Evolutionary conservation across 1,140 invertebrate species (phyloP).

Genomic region (Lordiphosa collinella): DNA sequence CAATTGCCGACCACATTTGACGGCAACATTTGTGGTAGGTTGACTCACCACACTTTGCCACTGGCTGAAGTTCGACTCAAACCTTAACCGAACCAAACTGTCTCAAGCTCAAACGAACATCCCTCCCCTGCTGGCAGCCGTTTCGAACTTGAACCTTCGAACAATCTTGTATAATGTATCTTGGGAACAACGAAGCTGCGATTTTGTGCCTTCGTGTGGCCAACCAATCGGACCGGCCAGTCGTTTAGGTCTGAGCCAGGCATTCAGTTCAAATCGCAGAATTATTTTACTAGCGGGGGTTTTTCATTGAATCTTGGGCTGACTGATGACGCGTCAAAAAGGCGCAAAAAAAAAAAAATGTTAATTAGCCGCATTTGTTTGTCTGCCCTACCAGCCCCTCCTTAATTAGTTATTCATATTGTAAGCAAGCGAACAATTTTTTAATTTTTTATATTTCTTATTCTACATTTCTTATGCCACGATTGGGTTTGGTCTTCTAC

Average conservation of each 20-base stretch:
- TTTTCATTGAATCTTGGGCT: slow-evolving; percentile 12
- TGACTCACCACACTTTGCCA: slow-evolving; percentile 4
- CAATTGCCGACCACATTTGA: not conserved
- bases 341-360: slow-evolving; percentile 32
- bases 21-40: not conserved
- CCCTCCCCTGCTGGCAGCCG: no score
- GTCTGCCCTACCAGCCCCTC: slow-evolving; percentile 10
- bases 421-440: slow-evolving; percentile 21
- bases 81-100: not conserved
- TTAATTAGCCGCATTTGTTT: slow-evolving; percentile 67
- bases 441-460: slow-evolving; percentile 4
- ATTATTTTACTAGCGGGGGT: not conserved
- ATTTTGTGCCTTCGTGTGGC: not conserved
- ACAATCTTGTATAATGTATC: not conserved
- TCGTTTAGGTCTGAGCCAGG: not conserved
- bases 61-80: slow-evolving; percentile 1
- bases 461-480: slow-evolving; percentile 14
- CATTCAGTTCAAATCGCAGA: slow-evolving; percentile 1
- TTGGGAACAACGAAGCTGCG: not conserved
- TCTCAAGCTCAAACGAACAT: not conserved
- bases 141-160: not conserved
- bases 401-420: slow-evolving; percentile 68
- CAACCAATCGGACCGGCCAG: no score
- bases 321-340: slow-evolving; percentile 49
- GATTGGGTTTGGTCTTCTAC: slow-evolving; percentile 10